A percentile compares a stretch with the other conserved stretches of the same genome.
These are phyloP conservation scores for Lagria hirta DNA, from an alignment of 2,888 invertebrate species.

Conservation along the genomic window DNA sequence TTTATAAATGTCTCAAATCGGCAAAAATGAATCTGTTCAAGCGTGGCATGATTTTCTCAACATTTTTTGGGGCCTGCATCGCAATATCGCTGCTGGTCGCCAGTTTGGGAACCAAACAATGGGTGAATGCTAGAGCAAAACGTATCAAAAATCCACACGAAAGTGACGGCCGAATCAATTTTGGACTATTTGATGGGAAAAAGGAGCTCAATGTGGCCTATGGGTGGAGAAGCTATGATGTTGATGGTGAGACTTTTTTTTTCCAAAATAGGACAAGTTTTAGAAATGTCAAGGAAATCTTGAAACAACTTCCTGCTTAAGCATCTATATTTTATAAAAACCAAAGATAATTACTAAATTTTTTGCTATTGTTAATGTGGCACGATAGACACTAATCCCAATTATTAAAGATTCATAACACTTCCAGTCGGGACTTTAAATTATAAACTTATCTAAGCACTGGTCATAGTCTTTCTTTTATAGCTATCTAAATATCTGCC, in stretches of 20 bases:
- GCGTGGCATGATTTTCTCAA: constrained; percentile 77
- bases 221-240: constrained; percentile 74
- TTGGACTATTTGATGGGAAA: constrained; percentile 85
- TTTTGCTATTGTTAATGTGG: no score
- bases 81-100: constrained; percentile 77
- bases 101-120: constrained; percentile 80
- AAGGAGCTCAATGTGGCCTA: constrained; percentile 81
- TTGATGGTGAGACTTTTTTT: constrained; percentile 68
- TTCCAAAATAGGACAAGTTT: neutral
- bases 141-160: constrained; percentile 66
- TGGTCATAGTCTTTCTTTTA: no score
- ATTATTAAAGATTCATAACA: no score
- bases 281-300: neutral
- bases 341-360: no score
- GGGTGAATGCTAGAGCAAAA: constrained; percentile 76
- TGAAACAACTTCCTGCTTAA: no score
- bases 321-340: no score
- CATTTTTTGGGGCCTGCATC: constrained; percentile 76
- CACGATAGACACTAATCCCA: no score
- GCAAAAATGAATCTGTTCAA: constrained; percentile 71
- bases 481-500: no score
- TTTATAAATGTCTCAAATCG: constrained; percentile 27
- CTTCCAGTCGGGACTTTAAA: no score
- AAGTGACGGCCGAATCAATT: constrained; percentile 75
- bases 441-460: no score